A percentile compares a stretch with the other conserved stretches of the same genome.
phyloP scores from a whole-genome alignment of 2,888 invertebrate species.

The Myopa testacea region DNA sequence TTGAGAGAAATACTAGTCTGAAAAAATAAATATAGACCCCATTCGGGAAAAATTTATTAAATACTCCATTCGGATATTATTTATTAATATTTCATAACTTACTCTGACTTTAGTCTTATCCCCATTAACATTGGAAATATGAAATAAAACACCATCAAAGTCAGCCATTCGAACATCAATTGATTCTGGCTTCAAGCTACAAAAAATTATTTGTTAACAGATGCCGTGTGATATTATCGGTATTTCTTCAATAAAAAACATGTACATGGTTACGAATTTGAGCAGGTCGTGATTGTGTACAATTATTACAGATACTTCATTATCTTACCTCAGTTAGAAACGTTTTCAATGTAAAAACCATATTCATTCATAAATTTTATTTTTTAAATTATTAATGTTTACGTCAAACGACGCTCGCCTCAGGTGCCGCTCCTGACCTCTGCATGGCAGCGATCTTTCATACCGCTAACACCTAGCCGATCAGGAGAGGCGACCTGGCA shows the following conservation, averaged over 20 bases:
- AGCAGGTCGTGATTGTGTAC: too few relatives aligned
- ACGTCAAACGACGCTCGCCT: too few relatives aligned
- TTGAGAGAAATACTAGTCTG: slow-evolving; percentile 98
- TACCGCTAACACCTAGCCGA: too few relatives aligned
- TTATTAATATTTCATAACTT: slow-evolving; percentile 64
- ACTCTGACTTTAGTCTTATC: slow-evolving; percentile 98
- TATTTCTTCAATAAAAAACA: too few relatives aligned
- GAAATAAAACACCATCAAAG: slow-evolving; percentile 99
- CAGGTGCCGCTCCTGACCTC: too few relatives aligned
- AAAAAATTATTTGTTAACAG: slow-evolving; percentile 39
- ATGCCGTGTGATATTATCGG: too few relatives aligned
- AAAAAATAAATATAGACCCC: slow-evolving; percentile 1
- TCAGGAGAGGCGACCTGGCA: too few relatives aligned
- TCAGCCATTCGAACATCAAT: slow-evolving; percentile 95
- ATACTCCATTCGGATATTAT: not conserved
- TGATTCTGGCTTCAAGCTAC: slow-evolving; percentile 85
- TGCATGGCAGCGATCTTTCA: too few relatives aligned
- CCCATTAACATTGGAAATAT: slow-evolving; percentile 95
- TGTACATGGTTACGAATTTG: too few relatives aligned
- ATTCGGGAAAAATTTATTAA: not conserved
- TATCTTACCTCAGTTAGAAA: too few relatives aligned
- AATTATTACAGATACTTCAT: too few relatives aligned
- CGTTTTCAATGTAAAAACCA: not conserved
- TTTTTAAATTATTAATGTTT: too few relatives aligned
- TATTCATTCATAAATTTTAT: not conserved